Conservation (phyloP, 2,888 invertebrate genomes). For the Ariolimax columbianus region DNA sequence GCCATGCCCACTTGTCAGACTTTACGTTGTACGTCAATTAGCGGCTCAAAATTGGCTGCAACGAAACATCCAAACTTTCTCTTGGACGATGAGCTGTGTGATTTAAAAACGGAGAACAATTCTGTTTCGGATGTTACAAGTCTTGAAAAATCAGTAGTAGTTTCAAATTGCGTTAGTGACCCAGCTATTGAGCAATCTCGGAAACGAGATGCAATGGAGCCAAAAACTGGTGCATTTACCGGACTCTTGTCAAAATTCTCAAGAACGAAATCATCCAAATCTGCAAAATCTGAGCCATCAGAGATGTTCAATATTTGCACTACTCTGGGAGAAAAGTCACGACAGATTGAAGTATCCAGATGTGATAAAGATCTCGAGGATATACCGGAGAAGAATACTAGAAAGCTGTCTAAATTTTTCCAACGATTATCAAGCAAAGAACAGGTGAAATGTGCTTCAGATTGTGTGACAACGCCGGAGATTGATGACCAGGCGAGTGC, state of each 20-base stretch:
- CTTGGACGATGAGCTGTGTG: background rate
- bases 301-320: background rate
- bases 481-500: background rate
- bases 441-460: background rate
- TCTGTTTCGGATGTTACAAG: background rate
- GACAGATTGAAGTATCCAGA: background rate
- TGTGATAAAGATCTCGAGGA: conserved; percentile 16
- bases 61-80: background rate
- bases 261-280: background rate
- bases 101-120: background rate
- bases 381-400: conserved; percentile 47
- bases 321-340: background rate
- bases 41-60: too few species aligned
- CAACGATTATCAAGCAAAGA: conserved; percentile 45
- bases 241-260: conserved; percentile 39
- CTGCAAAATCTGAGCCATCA: background rate
- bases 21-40: background rate
- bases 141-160: background rate
- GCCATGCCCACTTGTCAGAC: background rate
- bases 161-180: background rate
- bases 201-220: background rate
- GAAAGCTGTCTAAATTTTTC: conserved; percentile 45
- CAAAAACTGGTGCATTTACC: conserved; percentile 21
- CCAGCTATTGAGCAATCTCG: background rate
- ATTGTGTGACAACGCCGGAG: background rate